Evolutionary conservation across 2,113 vertebrate genomes (phyloP), one percentile per base, ranked within the genome.

Genomic region (Garra rufa): DNA sequence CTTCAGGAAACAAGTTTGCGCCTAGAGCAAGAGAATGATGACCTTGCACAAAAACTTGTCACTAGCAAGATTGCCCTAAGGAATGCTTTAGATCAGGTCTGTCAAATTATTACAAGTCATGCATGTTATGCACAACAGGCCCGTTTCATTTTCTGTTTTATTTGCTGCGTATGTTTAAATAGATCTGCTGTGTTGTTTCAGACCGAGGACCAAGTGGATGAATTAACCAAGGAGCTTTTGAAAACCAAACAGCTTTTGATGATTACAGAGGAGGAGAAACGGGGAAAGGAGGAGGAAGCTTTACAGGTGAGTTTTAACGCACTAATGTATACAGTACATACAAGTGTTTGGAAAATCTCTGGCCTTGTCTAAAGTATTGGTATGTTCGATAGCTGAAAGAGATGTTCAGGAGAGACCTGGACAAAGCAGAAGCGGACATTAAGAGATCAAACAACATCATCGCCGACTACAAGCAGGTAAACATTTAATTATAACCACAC

Each of bases 21-120:
- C 78, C 90, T 99, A 93, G 97, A 99, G 91, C 97, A 99, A 89
- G 97, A 99, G 91, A 99, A 99, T 0, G 98, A 99, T 48, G 95
- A 95, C 92, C 94, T 99, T 19, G 98, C 98, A 19, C 96, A 98
- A 3, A 95, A 96, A 87, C 95, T 99, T 9, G 97, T 98, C 46
- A 96, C 94, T 78, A 96, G 97, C 94, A 99, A 99, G 93, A 96
- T 99, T 3, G 95, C 96, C 61, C 93, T 99, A 89, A 94, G 96
- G 90, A 97, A 93, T 34, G 95, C 97, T 87, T 87, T 99, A 92
- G 96, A 99, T 89, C 94, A 97, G 96, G 98, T 99, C 91, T 89
- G 41, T 1, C n/a, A 38, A 41, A 41, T 41, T 43, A 57, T 55
- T 14, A 55, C 0, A 2, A 55, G 11, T 14, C 30, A 77, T 15